phyloP scores from a whole-genome alignment of 2,113 vertebrate species.

The Stegastes partitus region DNA sequence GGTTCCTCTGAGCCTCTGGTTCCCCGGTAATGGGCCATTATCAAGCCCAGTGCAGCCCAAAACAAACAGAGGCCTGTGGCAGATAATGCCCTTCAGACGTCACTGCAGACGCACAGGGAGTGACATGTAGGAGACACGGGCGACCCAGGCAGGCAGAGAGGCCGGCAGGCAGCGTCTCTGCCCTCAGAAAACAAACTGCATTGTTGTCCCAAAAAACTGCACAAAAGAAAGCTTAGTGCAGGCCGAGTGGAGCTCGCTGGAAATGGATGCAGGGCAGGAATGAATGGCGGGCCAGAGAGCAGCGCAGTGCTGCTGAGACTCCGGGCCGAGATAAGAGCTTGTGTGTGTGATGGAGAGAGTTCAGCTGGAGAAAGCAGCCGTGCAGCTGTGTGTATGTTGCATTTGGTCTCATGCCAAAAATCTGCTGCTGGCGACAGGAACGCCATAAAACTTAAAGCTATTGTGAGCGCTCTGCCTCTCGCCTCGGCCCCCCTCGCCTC shows the following conservation, averaged over 20 bases:
- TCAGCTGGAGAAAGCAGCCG: conserved; percentile 47
- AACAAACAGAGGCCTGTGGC: conserved; percentile 81
- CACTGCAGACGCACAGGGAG: conserved; percentile 75
- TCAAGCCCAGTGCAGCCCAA: conserved; percentile 73
- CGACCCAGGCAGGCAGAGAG: conserved; percentile 48
- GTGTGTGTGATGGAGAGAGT: conserved; percentile 44
- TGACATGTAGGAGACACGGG: conserved; percentile 74
- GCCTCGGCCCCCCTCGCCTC: conserved; percentile 47
- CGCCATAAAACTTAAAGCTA: conserved; percentile 79
- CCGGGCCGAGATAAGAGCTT: conserved; percentile 57
- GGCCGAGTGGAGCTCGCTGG: conserved; percentile 62
- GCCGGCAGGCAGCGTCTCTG: conserved; percentile 61
- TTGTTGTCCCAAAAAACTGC: conserved; percentile 63
- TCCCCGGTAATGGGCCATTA: conserved; percentile 81
- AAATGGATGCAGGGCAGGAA: conserved; percentile 64
- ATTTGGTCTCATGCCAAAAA: conserved; percentile 73
- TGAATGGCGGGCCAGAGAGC: conserved; percentile 51
- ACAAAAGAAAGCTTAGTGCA: conserved; percentile 65
- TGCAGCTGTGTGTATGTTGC: conserved; percentile 76
- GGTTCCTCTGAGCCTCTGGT: conserved; percentile 57
- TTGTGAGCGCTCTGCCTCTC: conserved; percentile 71
- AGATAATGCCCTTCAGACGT: conserved; percentile 82
- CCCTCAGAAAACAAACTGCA: conserved; percentile 73
- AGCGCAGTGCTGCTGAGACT: conserved; percentile 38
- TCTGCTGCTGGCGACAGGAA: conserved; percentile 67